Base-by-base conservation (phyloP, 2,113 vertebrate species). In the Danio rerio region DNA sequence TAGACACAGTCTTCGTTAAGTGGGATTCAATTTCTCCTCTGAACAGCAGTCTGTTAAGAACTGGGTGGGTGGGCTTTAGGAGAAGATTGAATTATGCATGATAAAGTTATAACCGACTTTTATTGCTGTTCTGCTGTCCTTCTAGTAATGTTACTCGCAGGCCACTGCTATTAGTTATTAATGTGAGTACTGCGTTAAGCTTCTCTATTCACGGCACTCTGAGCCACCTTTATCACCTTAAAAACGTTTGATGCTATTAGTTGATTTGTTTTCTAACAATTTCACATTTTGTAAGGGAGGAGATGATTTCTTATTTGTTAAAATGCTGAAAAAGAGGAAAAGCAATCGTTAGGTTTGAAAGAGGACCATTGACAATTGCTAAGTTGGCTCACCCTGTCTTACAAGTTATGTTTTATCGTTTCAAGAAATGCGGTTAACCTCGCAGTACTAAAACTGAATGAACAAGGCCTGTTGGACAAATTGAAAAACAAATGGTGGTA, bases 401-500 rank as follows among this genome's bases (percentile, higher is more conserved):
- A 99, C 98, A 97, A 99, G 97, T 86, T 99, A 98, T 99, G 98
- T 99, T 98, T 99, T 99, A 98, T 99, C 96, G 95, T 99, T 99
- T 99, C 98, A 99, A 99, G 98, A 99, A 99, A 99, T 99, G 98
- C 97, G 83, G 98, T 99, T 98, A 99, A 99, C 98, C 98, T 99
- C 90, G 98, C 98, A 97, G 98, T 99, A 93, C 85, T 99, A 98
- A 99, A 99, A 98, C 97, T 99, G 97, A 99, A 99, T 97, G 97
- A 99, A 90, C 98, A 99, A 98, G 98, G 98, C 97, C 98, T 99
- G 83, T 99, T 99, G 98, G 98, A 99, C 98, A 99, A 99, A 99
- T 99, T 99, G 97, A 99, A 99, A 99, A 99, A 99, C 98, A 99
- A 99, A 99, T 99, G 98, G 98, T 99, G 98, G 98, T 99, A 99